phyloP scores from a whole-genome alignment of 2,113 vertebrate genomes.

The Caracal caracal region DNA sequence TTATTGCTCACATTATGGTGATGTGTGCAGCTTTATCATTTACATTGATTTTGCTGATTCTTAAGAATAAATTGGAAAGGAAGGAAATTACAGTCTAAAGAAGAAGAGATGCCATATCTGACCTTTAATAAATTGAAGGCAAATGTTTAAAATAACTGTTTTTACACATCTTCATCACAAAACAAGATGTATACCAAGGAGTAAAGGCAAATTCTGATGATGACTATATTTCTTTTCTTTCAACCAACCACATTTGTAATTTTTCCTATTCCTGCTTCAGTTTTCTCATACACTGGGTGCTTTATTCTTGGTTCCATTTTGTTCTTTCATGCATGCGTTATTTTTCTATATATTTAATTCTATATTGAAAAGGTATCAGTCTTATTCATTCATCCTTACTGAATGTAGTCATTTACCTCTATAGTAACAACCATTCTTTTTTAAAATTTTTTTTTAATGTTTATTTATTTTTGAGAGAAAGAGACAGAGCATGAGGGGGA shows the following conservation, averaged over 20 bases:
- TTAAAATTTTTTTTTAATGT: too few relatives aligned
- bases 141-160: not conserved
- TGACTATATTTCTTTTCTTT: not conserved
- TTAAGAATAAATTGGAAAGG: not conserved
- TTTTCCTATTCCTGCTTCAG: not conserved
- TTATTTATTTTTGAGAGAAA: too few relatives aligned
- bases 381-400: not conserved
- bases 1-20: not conserved
- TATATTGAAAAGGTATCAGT: not conserved
- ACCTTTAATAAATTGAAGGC: not conserved
- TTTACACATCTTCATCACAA: not conserved
- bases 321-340: not conserved
- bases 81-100: conserved; percentile 4
- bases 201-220: not conserved
- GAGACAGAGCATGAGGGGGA: too few relatives aligned
- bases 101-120: not conserved
- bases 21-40: not conserved
- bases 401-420: not conserved
- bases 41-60: not conserved
- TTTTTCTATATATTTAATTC: not conserved
- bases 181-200: not conserved
- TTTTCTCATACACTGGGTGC: not conserved
- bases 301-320: not conserved
- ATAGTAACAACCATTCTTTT: not conserved
- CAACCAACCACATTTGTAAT: not conserved